Evolutionary conservation across 2,113 vertebrate genomes (phyloP), one percentile per base, ranked within the genome.

Genomic region (Lepidothrix coronata): DNA sequence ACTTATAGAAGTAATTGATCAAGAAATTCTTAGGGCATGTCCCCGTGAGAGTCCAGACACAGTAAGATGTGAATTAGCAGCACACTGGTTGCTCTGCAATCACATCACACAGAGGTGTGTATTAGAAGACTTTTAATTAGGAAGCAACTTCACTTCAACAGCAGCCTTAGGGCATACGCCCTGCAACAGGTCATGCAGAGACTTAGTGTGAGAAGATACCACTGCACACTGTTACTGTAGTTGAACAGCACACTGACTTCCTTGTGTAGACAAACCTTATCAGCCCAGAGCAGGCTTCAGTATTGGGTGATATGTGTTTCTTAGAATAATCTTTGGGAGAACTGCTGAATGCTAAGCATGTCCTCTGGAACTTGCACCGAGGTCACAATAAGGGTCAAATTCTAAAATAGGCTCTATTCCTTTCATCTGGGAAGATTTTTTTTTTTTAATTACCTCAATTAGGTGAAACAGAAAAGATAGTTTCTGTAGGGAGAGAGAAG

Each of bases 231-330:
- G 92, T 83, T 88, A 57, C 18, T 95, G 49, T 61, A 70, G 62
- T 61, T 65, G 39, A 87, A 51, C 83, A 93, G 91, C 37, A 71
- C 5, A 20, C 77, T 75, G 83, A 84, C 84, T 91, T 88, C 80
- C 8, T 2, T 88, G 63, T 88, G 95, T 7, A 74, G 75, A 92
- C 94, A 95, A 95, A 66, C 91, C 90, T 97, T 97, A 97, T 97
- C 96, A 95, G 83, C 8, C 39, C 61, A 51, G 51, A 91, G 76
- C 96, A 97, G 88, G 43, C 82, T 74, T 67, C 82, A 74, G 57
- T 44, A 77, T 11, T 35, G 72, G 46, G 78, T 0, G 82, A 83
- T 94, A 92, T 0, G 22, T 27, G 49, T 63, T 93, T 86, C 79
- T 83, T 4, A 84, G 82, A 86, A 88, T 90, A 90, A 96, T 80